Evolutionary conservation across 2,113 vertebrate genomes (phyloP), one percentile per base, ranked within the genome.

Genomic region (Callospermophilus lateralis): DNA sequence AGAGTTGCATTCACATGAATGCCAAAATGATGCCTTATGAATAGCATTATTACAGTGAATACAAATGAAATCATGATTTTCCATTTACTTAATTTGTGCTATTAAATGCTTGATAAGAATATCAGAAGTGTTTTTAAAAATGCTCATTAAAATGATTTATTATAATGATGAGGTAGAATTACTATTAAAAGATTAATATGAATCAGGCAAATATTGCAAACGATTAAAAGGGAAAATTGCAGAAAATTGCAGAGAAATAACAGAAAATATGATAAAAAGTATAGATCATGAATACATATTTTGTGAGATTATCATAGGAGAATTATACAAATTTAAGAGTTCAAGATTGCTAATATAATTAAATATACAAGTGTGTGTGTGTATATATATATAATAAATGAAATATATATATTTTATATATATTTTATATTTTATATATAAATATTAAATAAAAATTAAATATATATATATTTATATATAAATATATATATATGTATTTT

Each of bases 11-110:
- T 96, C 39, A 68, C 45, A 93, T 63, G 87, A 97, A 94, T 94
- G 95, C 79, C 93, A 96, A 97, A 96, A 97, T 93, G 96, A 95
- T 97, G 58, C 70, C 70, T 93, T 94, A 89, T 97, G 96, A 97
- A 95, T 95, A 96, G 86, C 24, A 91, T 91, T 81, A 84, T 91
- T 95, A 78, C 32, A 89, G n/a, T 92, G 97, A 97, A 95, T 96
- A 97, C 95, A 96, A 97, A 97, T 96, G 98, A 96, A 96, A 97
- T 96, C 79, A 98, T 96, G 77, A 97, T 94, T 94, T 97, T 7
- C 78, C 91, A 97, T 95, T 97, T 97, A 96, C 83, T 95, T 97
- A 97, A 97, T 97, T 95, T 96, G 89, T 81, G 76, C 42, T 92
- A 94, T 96, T 98, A 94, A 96, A 96, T 96, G 65, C 85, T 93